A percentile compares a stretch with the other conserved stretches of the same genome.
Conservation (phyloP, 2,888 invertebrate genomes). For the Eledone cirrhosa region DNA sequence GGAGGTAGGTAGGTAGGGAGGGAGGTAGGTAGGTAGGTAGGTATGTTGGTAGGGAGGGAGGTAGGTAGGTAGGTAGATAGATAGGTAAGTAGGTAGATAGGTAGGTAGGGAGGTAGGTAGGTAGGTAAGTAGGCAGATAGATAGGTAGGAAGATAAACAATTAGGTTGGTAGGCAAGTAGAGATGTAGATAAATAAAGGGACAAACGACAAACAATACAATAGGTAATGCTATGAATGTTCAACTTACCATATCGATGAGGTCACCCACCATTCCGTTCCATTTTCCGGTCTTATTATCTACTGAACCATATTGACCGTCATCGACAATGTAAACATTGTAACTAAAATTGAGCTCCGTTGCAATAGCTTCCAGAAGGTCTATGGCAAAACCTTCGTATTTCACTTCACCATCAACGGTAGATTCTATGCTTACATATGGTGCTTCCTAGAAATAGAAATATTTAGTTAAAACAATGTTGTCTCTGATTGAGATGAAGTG, state of each 20-base stretch:
- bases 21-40: too few species aligned
- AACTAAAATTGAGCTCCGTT: conserved; percentile 82
- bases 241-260: conserved; percentile 67
- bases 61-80: too few species aligned
- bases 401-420: conserved; percentile 77
- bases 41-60: too few species aligned
- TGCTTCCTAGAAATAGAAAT: conserved; percentile 57
- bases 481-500: too few species aligned
- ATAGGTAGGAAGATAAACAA: too few species aligned
- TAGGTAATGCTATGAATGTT: neutral
- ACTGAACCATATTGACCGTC: conserved; percentile 66
- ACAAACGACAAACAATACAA: neutral
- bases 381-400: conserved; percentile 76
- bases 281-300: conserved; percentile 67
- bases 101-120: too few species aligned
- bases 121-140: too few species aligned
- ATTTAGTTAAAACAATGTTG: too few species aligned
- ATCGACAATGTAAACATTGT: conserved; percentile 68
- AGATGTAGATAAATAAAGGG: neutral
- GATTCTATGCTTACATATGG: conserved; percentile 66
- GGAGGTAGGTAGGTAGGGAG: too few species aligned
- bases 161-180: neutral
- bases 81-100: too few species aligned
- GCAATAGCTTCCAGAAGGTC: conserved; percentile 86
- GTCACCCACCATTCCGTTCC: conserved; percentile 71